Evolutionary conservation across 2,113 vertebrate genomes (phyloP).

Genomic region (Neolamprologus tretocephalus): DNA sequence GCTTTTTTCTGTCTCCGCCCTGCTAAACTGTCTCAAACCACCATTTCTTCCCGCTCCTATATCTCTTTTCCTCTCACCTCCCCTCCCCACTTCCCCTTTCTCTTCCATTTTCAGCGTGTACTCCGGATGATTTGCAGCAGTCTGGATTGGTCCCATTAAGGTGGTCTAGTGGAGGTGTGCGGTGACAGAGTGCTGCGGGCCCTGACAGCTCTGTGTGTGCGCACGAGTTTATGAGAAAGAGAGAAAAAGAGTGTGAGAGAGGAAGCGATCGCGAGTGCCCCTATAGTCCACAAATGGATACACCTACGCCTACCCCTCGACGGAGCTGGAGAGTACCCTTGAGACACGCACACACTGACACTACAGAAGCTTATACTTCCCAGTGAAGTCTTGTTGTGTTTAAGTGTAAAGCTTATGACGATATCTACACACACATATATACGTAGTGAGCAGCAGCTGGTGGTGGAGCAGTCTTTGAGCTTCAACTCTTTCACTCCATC

Average conservation of each 20-base stretch:
- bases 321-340: constrained; percentile 1
- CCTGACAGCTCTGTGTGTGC: constrained; percentile 39
- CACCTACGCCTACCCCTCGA: constrained; percentile 4
- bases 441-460: constrained; percentile 17
- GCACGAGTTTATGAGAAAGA: neutral
- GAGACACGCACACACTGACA: neutral
- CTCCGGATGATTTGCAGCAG: constrained; percentile 59
- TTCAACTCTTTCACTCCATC: constrained; percentile 35
- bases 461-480: constrained; percentile 31
- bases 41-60: neutral
- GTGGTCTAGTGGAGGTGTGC: constrained; percentile 56
- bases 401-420: neutral
- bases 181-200: constrained; percentile 38
- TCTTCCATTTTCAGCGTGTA: constrained; percentile 17
- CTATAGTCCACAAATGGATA: constrained; percentile 4
- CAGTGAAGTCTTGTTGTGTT: constrained; percentile 5
- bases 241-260: neutral
- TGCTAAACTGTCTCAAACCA: neutral
- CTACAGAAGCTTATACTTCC: neutral
- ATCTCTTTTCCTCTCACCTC: neutral
- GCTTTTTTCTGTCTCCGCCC: neutral
- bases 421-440: neutral
- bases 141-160: constrained; percentile 68
- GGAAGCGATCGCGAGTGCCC: neutral
- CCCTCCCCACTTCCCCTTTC: neutral